Base-by-base conservation (phyloP, 1,140 invertebrate species). In the Musca domestica region DNA sequence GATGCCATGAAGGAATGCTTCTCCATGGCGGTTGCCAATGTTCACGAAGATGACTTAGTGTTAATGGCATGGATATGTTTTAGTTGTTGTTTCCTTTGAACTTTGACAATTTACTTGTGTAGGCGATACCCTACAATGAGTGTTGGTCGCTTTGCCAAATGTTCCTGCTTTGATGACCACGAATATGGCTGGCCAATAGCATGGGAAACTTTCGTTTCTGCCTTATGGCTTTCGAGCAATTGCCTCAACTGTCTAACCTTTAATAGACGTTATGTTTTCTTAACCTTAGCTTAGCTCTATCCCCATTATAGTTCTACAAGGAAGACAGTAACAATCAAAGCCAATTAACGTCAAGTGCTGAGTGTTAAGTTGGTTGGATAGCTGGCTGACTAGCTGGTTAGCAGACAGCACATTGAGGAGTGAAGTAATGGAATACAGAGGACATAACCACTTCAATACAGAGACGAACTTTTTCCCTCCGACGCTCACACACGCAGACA, bases 281-380 rank as follows among this genome's bases (percentile, higher is more conserved):
- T 41, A 41, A 41, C 34, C 34, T 41, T 12, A 7, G 34, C 34
- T 41, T 41, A 41, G 34, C 34, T 41, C 10, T 12, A 12, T 41
- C 10, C 10, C 34, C 34, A 41, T 41, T 41, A 41, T 41, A 41
- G 34, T 41, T 41, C 34, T 12, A 41, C 34, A 41, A 41, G 5
- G 27, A 10, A 61, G 30, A 61, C 56, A 61, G 56, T 61, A 61
- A 30, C 56, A 61, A 61, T 61, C 56, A 61, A 61, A 61, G 56
- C 56, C 56, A 61, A 61, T 61, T 61, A 61, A 61, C 56, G 56
- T 61, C 56, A 61, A 61, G 56, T 61, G 56, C 20, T 61, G 56
- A 61, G 56, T 61, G 27, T 61, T 61, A 61, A 61, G 56, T 20
- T 61, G 9, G 54, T 58, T n/a, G 25, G 27, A 27, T 15, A 58